Evolutionary conservation across 2,797 vertebrate species (phyloP).

Genomic region (Ceryle rudis): DNA sequence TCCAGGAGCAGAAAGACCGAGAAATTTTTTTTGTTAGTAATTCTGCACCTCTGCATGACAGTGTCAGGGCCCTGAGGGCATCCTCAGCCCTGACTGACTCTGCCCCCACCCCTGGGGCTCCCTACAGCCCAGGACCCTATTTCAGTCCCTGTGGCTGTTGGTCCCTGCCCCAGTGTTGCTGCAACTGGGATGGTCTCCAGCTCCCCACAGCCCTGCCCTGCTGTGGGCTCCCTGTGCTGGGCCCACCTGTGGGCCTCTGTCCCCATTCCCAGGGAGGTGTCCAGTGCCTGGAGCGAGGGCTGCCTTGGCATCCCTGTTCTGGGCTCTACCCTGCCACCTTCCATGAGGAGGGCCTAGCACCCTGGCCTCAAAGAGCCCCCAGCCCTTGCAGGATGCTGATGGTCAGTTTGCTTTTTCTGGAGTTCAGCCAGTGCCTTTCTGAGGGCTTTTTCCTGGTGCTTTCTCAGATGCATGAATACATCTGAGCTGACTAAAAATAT

Average conservation of each 20-base stretch:
- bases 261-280: neutral
- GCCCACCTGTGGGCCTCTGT: neutral
- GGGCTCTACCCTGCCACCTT: neutral
- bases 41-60: neutral
- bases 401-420: neutral
- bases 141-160: neutral
- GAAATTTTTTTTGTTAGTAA: neutral
- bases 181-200: neutral
- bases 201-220: neutral
- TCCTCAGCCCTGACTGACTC: neutral
- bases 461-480: neutral
- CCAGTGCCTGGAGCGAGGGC: neutral
- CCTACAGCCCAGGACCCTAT: neutral
- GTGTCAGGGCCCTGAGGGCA: neutral
- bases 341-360: neutral
- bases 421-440: neutral
- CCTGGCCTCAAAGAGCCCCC: neutral
- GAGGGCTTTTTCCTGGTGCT: neutral
- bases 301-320: neutral
- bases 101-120: neutral
- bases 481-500: constrained; percentile 60
- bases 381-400: rapidly evolving
- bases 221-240: neutral
- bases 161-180: neutral
- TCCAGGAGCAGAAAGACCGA: neutral